Evolutionary conservation across 2,888 invertebrate species (phyloP), one percentile per base, ranked within the genome.

Genomic region (Actias luna): DNA sequence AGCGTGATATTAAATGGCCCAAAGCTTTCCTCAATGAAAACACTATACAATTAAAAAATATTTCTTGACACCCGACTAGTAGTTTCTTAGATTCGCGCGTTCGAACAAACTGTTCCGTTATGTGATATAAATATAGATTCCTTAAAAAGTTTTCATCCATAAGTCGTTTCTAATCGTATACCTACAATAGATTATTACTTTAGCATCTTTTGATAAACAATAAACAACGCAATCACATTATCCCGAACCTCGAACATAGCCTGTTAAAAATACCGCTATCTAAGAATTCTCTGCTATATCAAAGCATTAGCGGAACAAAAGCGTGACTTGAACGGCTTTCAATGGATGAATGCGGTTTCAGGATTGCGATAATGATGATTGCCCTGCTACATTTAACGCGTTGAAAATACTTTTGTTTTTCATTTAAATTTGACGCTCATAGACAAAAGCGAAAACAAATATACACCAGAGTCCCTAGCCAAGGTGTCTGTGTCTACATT

Each of bases 261-360:
- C 29, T n/a, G n/a, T 55, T 55, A 55, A 55, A 29, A 55, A 55
- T n/a, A 55, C 55, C 55, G 29, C 16, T 55, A 29, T 55, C 29
- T 55, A 29, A 55, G 55, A 29, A 55, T 8, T 27, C 29, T 55
- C 29, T 55, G n/a, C 12, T 27, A 55, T 55, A 29, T 55, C 29
- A 7, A 31, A 22, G 57, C 39, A 61, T 61, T 57, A 52, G 52
- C n/a, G 52, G 52, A 16, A 62, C 58, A 62, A 62, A 61, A 62
- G 61, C 39, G 61, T 42, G 61, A 62, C 55, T 62, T 58, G 39
- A 62, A 62, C 42, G 61, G 39, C 57, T 39, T 39, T 61, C 61
- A 58, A 62, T 36, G 55, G 58, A 36, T 42, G 61, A 58, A 58
- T 57, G 57, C 22, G 57, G 42, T 29, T 42, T 62, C 29, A 39